These are phyloP conservation scores for Electrophaes corylata DNA, from an alignment of 2,888 invertebrate species.

Conservation along the genomic window DNA sequence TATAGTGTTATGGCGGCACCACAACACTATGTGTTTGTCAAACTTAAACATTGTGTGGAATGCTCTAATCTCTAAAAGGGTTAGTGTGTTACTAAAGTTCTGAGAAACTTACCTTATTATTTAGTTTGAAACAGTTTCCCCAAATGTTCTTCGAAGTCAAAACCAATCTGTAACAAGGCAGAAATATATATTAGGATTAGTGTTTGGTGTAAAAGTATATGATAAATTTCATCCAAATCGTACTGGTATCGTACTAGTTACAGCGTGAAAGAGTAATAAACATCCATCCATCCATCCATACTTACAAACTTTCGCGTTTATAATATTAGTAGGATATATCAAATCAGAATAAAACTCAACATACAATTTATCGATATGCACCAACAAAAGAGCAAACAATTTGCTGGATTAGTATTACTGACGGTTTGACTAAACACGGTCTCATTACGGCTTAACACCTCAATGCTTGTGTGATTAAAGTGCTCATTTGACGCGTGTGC, in stretches of 20 bases:
- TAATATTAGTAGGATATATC: too few relatives aligned
- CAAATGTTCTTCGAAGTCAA: conserved; percentile 21
- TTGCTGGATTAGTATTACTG: background rate
- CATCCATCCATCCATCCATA: too few relatives aligned
- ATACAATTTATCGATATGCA: background rate
- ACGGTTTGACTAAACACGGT: conserved; percentile 7
- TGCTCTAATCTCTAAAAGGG: conserved; percentile 6
- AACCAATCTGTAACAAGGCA: conserved; percentile 33
- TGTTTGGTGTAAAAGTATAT: too few relatives aligned
- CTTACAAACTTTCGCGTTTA: too few relatives aligned
- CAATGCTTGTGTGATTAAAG: conserved; percentile 25
- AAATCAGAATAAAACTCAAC: background rate
- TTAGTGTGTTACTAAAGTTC: conserved; percentile 14
- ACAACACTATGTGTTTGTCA: background rate
- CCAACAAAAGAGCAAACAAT: background rate
- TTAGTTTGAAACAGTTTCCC: conserved; percentile 23
- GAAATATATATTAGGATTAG: conserved; percentile 4
- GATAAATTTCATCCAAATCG: too few relatives aligned
- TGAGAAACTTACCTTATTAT: conserved; percentile 30
- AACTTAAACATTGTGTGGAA: background rate
- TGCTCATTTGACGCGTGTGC: conserved; percentile 13
- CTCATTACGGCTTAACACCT: conserved; percentile 29
- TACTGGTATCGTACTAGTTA: too few relatives aligned
- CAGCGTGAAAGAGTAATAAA: too few relatives aligned
- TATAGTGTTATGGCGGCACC: background rate